These are phyloP conservation scores for Meghimatium bilineatum DNA, from an alignment of 2,888 invertebrate genomes.

Conservation along the genomic window DNA sequence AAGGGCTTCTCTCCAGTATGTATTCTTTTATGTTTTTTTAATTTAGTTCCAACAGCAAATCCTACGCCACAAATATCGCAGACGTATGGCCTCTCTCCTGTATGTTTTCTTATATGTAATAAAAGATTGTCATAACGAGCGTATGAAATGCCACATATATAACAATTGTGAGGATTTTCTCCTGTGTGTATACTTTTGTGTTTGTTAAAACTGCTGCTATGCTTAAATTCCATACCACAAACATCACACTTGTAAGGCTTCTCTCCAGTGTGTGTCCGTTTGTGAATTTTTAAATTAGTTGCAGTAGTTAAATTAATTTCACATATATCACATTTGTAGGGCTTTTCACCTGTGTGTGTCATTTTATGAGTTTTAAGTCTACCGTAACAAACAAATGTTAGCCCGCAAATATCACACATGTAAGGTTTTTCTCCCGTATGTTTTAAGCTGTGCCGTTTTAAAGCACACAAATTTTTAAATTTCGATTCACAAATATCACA, in stretches of 20 bases:
- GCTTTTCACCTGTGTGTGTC: conserved; percentile 6
- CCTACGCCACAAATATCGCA: neutral
- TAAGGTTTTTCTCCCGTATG: neutral
- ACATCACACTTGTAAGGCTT: conserved; percentile 3
- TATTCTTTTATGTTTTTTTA: neutral
- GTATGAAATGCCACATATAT: neutral
- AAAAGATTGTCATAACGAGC: neutral
- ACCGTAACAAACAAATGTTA: neutral
- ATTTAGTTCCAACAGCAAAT: neutral
- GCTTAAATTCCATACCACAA: neutral
- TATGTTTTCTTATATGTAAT: neutral
- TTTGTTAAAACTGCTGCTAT: neutral
- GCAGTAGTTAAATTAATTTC: neutral
- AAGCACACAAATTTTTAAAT: neutral
- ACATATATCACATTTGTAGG: neutral
- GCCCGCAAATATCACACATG: neutral
- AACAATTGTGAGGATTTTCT: neutral
- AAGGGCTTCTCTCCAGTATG: conserved; percentile 9
- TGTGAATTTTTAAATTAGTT: neutral
- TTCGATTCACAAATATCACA: neutral
- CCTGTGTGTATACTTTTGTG: conserved; percentile 1
- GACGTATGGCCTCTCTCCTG: conserved; percentile 8
- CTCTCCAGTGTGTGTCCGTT: neutral
- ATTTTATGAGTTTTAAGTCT: neutral
- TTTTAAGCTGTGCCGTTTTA: neutral